These are phyloP conservation scores for Rousettus madagascariensis DNA, from an alignment of 2,797 vertebrate species.

Conservation along the genomic window DNA sequence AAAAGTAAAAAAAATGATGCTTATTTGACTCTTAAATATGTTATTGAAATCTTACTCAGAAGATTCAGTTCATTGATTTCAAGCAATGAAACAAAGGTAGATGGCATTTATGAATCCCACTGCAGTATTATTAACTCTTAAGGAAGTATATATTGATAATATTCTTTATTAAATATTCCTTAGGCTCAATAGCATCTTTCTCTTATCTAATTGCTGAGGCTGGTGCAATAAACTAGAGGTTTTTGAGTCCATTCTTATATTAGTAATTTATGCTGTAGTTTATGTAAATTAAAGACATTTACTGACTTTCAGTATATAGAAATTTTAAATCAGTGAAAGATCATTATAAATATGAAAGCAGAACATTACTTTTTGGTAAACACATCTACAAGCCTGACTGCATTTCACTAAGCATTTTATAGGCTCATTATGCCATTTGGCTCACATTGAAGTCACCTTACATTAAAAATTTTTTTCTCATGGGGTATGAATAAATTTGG, in stretches of 20 bases:
- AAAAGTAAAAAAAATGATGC: conserved; percentile 74
- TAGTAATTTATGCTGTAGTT: conserved; percentile 62
- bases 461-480: conserved; percentile 79
- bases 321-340: conserved; percentile 83
- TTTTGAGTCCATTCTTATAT: conserved; percentile 68
- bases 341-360: conserved; percentile 83
- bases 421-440: conserved; percentile 83
- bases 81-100: conserved; percentile 73
- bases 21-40: conserved; percentile 74
- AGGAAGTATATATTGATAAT: conserved; percentile 79
- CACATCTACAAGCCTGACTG: conserved; percentile 83
- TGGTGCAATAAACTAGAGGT: conserved; percentile 66
- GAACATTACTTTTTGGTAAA: conserved; percentile 83
- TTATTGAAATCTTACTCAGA: conserved; percentile 82
- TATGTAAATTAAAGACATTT: conserved; percentile 84
- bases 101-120: conserved; percentile 76
- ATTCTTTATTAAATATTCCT: conserved; percentile 79
- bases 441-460: conserved; percentile 86
- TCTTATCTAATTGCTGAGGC: conserved; percentile 79
- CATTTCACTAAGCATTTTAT: conserved; percentile 86
- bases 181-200: conserved; percentile 75
- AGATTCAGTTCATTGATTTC: conserved; percentile 82
- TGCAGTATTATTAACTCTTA: conserved; percentile 80
- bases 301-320: conserved; percentile 82
- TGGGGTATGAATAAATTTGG: conserved; percentile 77